Base-by-base conservation (phyloP, 2,797 vertebrate genomes). In the Neomorphus geoffroyi region DNA sequence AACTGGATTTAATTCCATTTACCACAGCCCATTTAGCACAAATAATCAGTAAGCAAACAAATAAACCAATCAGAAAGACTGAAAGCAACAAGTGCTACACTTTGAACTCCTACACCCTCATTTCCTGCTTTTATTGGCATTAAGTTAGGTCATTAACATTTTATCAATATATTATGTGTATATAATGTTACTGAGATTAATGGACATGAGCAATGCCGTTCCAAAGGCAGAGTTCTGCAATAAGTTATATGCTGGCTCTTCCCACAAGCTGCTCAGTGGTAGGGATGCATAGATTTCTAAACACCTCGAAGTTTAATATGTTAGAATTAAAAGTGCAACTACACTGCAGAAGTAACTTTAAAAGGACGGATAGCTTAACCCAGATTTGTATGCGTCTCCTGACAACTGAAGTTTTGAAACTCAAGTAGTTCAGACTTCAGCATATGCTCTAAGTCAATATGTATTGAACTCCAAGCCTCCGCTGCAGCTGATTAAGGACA, bases 141-240 rank as follows among this genome's bases (percentile, higher is more conserved):
- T 94, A 95, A 95, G 86, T 80, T 92, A 66, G 88, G 83, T 95
- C 94, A 94, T 96, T 95, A 96, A 89, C 94, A 94, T 96, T 94
- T 96, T 93, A 94, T 95, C 94, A 94, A 96, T 96, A 93, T 88
- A 93, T 95, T 94, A 94, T 92, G 88, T 89, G 86, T 94, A 85
- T 91, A 92, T 93, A 92, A 92, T 61, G 57, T 90, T 96, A 90
- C 78, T 65, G 90, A 97, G 93, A 97, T 97, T 94, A 97, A 96
- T 95, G 88, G 90, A 83, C 88, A 66, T 0, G 41, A 80, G 93
- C 95, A 89, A 48, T 58, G 78, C 84, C 7, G 8, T 64, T 80
- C 74, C 75, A 53, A 82, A 96, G 86, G 93, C 90, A 90, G 83
- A 78, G 91, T 33, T 87, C 80, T 72, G 45, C 37, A 89, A 21